Evolutionary conservation across 1,140 invertebrate species (phyloP).

Genomic region (Pachypsylla venusta): DNA sequence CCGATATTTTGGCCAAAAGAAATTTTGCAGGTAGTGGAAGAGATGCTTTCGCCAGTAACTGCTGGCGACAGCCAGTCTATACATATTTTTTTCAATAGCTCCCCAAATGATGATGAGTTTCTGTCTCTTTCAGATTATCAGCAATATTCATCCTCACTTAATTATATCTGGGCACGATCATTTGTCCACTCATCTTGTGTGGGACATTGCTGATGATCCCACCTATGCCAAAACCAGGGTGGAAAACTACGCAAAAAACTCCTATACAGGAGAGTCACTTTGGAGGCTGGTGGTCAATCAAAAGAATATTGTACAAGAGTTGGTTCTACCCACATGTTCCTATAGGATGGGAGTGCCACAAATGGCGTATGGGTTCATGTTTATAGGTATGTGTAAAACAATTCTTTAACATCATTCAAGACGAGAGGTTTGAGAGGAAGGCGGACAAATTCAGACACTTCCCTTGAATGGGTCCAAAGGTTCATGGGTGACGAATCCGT

Average conservation of each 20-base stretch:
- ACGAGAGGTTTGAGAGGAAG: too few relatives aligned
- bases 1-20: too few relatives aligned
- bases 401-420: too few relatives aligned
- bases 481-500: too few relatives aligned
- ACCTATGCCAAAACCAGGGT: not conserved
- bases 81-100: conserved; percentile 5
- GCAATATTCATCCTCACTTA: conserved; percentile 51
- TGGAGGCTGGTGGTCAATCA: conserved; percentile 18
- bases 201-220: conserved; percentile 29
- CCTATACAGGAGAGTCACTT: not conserved
- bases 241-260: not conserved
- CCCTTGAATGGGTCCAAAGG: too few relatives aligned
- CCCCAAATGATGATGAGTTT: conserved; percentile 15
- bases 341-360: conserved; percentile 79
- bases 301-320: conserved; percentile 42
- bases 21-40: too few relatives aligned
- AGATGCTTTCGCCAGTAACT: too few relatives aligned
- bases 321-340: conserved; percentile 81
- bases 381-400: too few relatives aligned
- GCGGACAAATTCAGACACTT: too few relatives aligned
- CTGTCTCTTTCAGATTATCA: conserved; percentile 38
- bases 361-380: conserved; percentile 70
- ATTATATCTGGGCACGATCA: conserved; percentile 78
- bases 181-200: conserved; percentile 40
- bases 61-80: too few relatives aligned